These are phyloP conservation scores for Chaetodon trifasciatus DNA, from an alignment of 2,797 vertebrate species.

Conservation along the genomic window DNA sequence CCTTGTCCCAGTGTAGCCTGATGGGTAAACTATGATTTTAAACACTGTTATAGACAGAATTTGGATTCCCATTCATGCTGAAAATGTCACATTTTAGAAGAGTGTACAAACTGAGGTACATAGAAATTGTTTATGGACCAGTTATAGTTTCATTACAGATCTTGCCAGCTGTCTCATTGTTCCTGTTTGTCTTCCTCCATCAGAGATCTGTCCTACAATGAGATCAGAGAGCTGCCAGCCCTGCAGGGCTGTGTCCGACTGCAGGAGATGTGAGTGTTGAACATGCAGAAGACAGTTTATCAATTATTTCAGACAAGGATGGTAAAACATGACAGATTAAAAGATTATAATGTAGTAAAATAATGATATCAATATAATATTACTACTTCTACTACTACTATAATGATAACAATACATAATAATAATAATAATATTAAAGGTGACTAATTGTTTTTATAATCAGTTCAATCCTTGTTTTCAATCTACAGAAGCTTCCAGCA, in stretches of 20 bases:
- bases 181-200: conserved; percentile 31
- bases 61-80: background rate
- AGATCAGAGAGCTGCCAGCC: conserved; percentile 90
- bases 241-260: conserved; percentile 91
- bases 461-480: conserved; percentile 19
- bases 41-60: background rate
- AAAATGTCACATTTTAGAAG: conserved; percentile 1
- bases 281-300: conserved; percentile 4
- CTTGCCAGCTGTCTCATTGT: conserved; percentile 12
- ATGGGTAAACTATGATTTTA: background rate
- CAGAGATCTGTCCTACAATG: conserved; percentile 97
- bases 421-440: background rate
- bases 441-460: background rate
- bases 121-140: background rate
- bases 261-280: conserved; percentile 94
- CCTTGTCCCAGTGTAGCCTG: background rate
- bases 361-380: background rate
- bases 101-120: background rate
- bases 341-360: background rate
- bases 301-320: background rate
- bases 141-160: conserved; percentile 2
- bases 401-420: no score
- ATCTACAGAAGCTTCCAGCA: conserved; percentile 92
- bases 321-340: no score
- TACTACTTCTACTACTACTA: background rate